Base-by-base conservation (phyloP, 2,888 invertebrate genomes). In the Leptinotarsa rubiginosa region DNA sequence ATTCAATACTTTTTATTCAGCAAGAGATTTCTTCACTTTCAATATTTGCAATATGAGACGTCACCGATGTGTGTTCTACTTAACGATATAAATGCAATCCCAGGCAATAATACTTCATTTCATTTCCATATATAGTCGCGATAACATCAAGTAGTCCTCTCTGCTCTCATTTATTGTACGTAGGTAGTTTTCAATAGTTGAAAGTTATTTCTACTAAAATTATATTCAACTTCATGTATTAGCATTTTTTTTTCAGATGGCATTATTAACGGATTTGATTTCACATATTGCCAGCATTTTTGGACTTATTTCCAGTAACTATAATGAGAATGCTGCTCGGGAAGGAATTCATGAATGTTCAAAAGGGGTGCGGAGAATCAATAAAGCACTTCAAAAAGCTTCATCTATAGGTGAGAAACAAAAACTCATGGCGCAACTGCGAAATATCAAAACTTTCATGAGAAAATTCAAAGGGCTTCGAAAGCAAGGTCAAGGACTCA, bases 321-420 rank as follows among this genome's bases (percentile, higher is more conserved):
- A 20, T 2, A 18, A 54, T 7, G 20, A 18, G 12, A 20, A 54
- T 18, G 10, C n/a, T 54, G 18, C 18, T 20, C n/a, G 10, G 18
- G 54, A 59, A 31, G 59, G 59, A 5, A 25, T 59, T 25, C 59
- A n/a, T 3, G 59, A 59, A 22, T 59, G 59, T 59, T 4, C 59
- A 4, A 54, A 59, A 59, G 59, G 15, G 3, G 13, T 59, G 12
- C 22, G 16, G 4, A 22, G 59, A 22, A 59, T 31, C 2, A 25
- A 25, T 25, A 15, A 16, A 16, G 59, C 59, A 3, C 22, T 22
- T 15, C 15, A 22, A 15, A 31, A 59, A 22, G 15, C 59, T 22
- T 3, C 31, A 16, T 15, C 59, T 25, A 15, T 59, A 3, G 59
- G 59, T 13, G 59, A 59, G 13, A 25, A 59, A 59, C 25, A 59